Base-by-base conservation (phyloP, 2,113 vertebrate species). In the Eonycteris spelaea region DNA sequence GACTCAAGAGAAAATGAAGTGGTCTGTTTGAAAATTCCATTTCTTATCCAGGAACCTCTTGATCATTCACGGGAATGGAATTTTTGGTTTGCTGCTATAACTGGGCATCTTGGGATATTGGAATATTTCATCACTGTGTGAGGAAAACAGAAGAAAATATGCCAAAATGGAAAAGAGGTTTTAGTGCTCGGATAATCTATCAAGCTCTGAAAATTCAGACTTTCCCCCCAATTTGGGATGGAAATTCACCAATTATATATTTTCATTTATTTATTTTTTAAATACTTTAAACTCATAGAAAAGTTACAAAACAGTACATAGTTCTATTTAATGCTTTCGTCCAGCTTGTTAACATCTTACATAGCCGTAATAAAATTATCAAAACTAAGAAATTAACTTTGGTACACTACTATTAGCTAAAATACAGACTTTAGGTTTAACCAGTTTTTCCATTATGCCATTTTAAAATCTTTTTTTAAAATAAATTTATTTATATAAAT, bases 1-100 rank as follows among this genome's bases (percentile, higher is more conserved):
- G 67, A 40, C 75, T 96, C 70, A 57, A 51, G 28, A 19, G 10
- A 88, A 94, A 97, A 92, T 38, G 35, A 91, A 86, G 33, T 79
- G 4, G 12, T 87, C 26, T 67, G 24, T 74, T 90, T 87, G 68
- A 86, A 38, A 93, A 86, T 57, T 75, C 5, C 26, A 63, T 67
- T 51, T 79, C 40, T 71, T 28, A 48, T 21, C 28, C 30, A 67
- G 26, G 48, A 84, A 78, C 14, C 13, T 65, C 24, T 70, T 90
- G 40, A 53, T 82, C 43, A 55, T 67, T 79, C 5, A 18, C 70
- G 35, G 7, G 8, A 85, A 85, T 63, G 35, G 11, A 9, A 79
- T 84, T 30, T 6, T 77, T 91, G 26, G 53, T 77, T 55, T 8
- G 61, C 33, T 83, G 61, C 53, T 73, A 38, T 53, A 78, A 9